Conservation (phyloP, 2,797 vertebrate genomes). For the Arctocebus calabarensis region DNA sequence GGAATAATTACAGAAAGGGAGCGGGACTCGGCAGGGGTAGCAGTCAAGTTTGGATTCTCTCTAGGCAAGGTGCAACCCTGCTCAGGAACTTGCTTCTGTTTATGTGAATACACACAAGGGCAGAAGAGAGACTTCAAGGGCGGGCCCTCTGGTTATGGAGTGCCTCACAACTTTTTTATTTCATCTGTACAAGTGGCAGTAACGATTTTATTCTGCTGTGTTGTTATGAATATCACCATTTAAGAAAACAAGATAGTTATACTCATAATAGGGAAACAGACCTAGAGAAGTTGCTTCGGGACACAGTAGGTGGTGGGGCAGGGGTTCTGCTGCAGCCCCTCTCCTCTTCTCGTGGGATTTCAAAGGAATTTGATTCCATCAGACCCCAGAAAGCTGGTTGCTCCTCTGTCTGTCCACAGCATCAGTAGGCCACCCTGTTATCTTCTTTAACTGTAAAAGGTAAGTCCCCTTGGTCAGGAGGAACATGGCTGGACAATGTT, state of each 20-base stretch:
- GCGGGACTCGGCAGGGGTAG: accelerated
- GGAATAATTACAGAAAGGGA: background rate
- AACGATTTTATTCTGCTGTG: background rate
- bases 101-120: background rate
- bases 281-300: background rate
- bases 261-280: background rate
- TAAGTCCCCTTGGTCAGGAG: background rate
- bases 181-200: background rate
- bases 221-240: background rate
- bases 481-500: background rate
- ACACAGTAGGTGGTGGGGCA: accelerated
- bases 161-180: background rate
- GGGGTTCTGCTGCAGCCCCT: accelerated
- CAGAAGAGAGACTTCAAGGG: background rate
- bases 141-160: background rate
- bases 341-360: accelerated
- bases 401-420: background rate
- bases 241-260: background rate
- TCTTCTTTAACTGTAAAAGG: background rate
- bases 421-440: too few species aligned
- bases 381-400: accelerated
- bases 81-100: background rate
- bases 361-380: background rate
- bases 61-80: background rate
- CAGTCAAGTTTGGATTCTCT: background rate